Evolutionary conservation across 2,888 invertebrate genomes (phyloP), one percentile per base, ranked within the genome.

Genomic region (Alloscopus bannaensis): DNA sequence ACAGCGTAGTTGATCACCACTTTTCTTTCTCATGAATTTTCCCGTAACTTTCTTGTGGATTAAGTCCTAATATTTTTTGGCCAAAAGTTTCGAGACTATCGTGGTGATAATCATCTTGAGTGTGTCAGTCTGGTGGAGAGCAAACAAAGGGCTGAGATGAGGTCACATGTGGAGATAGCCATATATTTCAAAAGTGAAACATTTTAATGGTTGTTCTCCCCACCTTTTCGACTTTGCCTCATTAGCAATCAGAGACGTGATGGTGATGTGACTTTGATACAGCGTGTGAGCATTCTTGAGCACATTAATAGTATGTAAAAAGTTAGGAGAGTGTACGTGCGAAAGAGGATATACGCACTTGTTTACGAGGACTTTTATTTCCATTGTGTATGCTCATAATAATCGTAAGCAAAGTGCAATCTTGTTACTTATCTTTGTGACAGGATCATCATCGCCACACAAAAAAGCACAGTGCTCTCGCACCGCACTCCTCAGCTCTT

Each of bases 161-260:
- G 66, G 66, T 68, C 66, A 66, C 66, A 55, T n/a, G 65, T 47
- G 18, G 22, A 52, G 55, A 55, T 55, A 55, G 55, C 55, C 55
- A 55, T 55, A 47, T 47, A 50, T 42, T 55, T 26, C 11, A 55
- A 55, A 55, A 26, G 55, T 24, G 47, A 47, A 55, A 16, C 55
- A 55, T 55, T 55, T n/a, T 55, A 55, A 55, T 55, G 55, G 26
- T 18, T 26, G 3, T 55, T 28, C 28, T 55, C 55, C 28, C 55
- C 65, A 65, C 65, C 65, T 65, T 65, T 65, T 50, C n/a, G 18
- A 29, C 65, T 36, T 31, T 29, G 36, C 24, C 66, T 68, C 55
- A 68, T 68, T 68, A 68, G 65, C 47, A 65, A 28, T 47, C 18
- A 65, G 65, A 29, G 45, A 40, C 24, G 42, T 2, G 55, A 55